Conservation (phyloP, 2,888 invertebrate genomes). For the Oxycera nigricornis region DNA sequence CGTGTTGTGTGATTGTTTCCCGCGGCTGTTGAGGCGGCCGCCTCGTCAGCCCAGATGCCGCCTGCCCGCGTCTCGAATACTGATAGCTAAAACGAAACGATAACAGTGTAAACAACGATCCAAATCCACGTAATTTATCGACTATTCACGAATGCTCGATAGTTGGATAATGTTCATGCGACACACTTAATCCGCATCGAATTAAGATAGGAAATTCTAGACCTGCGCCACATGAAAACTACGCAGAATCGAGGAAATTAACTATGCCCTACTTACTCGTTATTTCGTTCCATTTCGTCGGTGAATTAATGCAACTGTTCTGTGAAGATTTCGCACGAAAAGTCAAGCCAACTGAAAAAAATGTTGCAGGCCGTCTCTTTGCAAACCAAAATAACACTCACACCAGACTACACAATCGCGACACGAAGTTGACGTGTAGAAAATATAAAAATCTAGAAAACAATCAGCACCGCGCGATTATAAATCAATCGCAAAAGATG, state of each 20-base stretch:
- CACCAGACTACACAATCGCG: background rate
- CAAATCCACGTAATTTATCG: background rate
- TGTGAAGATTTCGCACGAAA: background rate
- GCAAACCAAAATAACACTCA: background rate
- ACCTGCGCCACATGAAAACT: background rate
- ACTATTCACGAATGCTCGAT: background rate
- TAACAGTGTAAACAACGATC: constrained; percentile 7
- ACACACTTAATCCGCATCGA: background rate
- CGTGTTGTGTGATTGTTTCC: constrained; percentile 65
- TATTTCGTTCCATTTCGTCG: constrained; percentile 37
- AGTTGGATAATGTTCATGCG: too few relatives aligned
- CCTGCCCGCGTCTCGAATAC: constrained; percentile 58
- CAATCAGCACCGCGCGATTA: background rate
- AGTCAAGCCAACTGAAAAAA: background rate
- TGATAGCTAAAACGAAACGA: constrained; percentile 53
- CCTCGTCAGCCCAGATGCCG: constrained; percentile 49
- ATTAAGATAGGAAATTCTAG: background rate
- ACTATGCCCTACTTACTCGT: constrained; percentile 24
- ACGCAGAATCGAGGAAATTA: background rate
- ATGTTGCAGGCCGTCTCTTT: background rate
- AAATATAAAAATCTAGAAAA: background rate
- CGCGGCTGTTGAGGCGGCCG: constrained; percentile 51
- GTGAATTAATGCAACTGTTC: background rate
- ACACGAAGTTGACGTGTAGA: background rate
- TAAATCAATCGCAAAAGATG: background rate